Evolutionary conservation across 2,797 vertebrate species (phyloP), one percentile per base, ranked within the genome.

Genomic region (Helarctos malayanus): DNA sequence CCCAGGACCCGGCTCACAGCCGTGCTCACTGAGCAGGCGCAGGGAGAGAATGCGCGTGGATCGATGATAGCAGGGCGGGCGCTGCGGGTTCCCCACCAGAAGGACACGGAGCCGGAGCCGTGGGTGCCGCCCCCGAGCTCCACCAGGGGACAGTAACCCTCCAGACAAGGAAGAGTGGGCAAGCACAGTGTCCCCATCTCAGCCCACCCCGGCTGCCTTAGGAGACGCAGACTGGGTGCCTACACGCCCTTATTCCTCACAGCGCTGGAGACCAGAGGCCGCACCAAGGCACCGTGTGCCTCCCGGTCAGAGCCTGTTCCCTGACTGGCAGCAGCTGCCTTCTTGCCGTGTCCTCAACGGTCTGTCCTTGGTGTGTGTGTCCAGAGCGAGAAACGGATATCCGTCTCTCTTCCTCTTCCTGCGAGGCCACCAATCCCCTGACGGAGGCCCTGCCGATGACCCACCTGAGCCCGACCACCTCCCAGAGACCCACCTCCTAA

Each of bases 31-130:
- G 0, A 21, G n/a, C 18, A 10, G 52, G 14, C 18, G 3, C 2
- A 10, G 25, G 8, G 49, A 65, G 23, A 3, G 49, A 19, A 47
- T 5, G 41, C 10, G 9, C 18, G 4, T 1, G 61, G 13, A 52
- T 9, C 29, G 25, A 3, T 35, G 56, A n/a, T 3, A 0, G 35
- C 8, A 45, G 7, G 41, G 57, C 5, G 10, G 78, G 29, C 45
- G 16, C 45, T 0, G 7, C 0, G 3, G 52, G n/a, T 7, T 41
- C 29, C 76, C 19, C 2, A 7, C 1, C 16, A 4, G 7, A 47
- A 45, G n/a, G 25, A 54, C 54, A 56, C 54, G 57, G 54, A 38
- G 18, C 49, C 35, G 27, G 65, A 19, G 52, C n/a, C 0, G 3
- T 0, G 25, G 41, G n/a, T 5, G 2, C 59, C 7, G 13, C 3